These are phyloP conservation scores for Nycticebus coucang DNA, from an alignment of 2,113 vertebrate species.

Conservation along the genomic window DNA sequence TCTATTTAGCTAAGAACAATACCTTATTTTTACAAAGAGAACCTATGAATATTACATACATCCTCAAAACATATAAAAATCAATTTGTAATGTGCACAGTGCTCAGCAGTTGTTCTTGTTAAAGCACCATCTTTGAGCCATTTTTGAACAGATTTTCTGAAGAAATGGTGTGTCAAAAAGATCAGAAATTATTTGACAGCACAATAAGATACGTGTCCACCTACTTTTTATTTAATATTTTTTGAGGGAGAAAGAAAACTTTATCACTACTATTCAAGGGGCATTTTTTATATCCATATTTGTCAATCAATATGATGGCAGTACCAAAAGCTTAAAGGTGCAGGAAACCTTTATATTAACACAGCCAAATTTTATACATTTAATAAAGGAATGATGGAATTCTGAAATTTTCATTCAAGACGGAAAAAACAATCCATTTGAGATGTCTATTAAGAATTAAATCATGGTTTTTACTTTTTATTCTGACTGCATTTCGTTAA, in stretches of 20 bases:
- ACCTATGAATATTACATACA: neutral
- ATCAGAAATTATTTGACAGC: conserved; percentile 70
- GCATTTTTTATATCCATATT: neutral
- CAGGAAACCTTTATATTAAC: neutral
- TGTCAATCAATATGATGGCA: neutral
- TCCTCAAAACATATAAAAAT: conserved; percentile 26
- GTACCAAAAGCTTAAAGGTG: neutral
- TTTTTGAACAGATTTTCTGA: conserved; percentile 73
- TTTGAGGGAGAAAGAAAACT: neutral
- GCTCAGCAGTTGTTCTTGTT: conserved; percentile 35
- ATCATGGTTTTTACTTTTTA: conserved; percentile 15
- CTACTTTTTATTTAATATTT: conserved; percentile 22
- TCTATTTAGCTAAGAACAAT: neutral
- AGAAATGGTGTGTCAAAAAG: conserved; percentile 65
- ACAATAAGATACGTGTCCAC: conserved; percentile 32
- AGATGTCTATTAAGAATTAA: neutral
- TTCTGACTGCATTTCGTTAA: neutral
- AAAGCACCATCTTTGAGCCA: neutral
- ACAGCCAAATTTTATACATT: neutral
- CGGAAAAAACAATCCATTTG: neutral
- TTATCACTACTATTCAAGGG: neutral
- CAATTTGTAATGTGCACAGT: neutral
- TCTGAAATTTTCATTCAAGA: neutral
- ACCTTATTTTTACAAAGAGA: conserved; percentile 30
- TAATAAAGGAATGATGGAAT: neutral